Evolutionary conservation across 2,113 vertebrate species (phyloP).

Genomic region (Zapus hudsonius): DNA sequence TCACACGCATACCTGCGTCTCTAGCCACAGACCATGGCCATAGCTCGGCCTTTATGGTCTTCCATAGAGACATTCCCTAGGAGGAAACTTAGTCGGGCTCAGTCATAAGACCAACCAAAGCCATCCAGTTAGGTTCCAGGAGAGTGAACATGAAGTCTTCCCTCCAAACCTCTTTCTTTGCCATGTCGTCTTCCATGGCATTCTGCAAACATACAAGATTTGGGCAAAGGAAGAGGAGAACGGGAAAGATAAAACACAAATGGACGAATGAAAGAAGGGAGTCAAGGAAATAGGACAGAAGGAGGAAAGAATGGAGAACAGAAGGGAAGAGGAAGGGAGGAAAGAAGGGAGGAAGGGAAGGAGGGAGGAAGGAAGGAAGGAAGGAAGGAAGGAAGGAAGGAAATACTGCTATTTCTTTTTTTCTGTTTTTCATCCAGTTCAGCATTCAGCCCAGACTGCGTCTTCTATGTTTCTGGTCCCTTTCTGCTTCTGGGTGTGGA

Average conservation of each 20-base stretch:
- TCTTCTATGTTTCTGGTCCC: not conserved
- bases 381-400: too few relatives aligned
- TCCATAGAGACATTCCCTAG: rapidly evolving
- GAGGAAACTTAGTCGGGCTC: not conserved
- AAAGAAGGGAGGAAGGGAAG: not conserved
- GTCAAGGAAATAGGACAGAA: rapidly evolving
- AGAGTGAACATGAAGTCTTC: too few relatives aligned
- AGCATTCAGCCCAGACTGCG: rapidly evolving
- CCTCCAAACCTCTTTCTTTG: not conserved
- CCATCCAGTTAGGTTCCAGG: not conserved
- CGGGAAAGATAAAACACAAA: not conserved
- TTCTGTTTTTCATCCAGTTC: not conserved
- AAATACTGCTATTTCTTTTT: not conserved
- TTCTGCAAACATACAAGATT: not conserved
- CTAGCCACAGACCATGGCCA: too few relatives aligned
- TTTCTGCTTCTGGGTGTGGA: not conserved
- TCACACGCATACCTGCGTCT: too few relatives aligned
- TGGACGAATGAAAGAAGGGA: rapidly evolving
- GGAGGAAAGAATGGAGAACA: too few relatives aligned
- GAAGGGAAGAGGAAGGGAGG: not conserved
- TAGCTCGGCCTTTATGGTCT: too few relatives aligned
- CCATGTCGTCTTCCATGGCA: rapidly evolving
- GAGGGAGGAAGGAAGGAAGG: not conserved
- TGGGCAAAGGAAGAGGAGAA: not conserved
- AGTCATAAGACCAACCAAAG: not conserved